phyloP scores from a whole-genome alignment of 2,888 invertebrate genomes.

The Beris morrisii region DNA sequence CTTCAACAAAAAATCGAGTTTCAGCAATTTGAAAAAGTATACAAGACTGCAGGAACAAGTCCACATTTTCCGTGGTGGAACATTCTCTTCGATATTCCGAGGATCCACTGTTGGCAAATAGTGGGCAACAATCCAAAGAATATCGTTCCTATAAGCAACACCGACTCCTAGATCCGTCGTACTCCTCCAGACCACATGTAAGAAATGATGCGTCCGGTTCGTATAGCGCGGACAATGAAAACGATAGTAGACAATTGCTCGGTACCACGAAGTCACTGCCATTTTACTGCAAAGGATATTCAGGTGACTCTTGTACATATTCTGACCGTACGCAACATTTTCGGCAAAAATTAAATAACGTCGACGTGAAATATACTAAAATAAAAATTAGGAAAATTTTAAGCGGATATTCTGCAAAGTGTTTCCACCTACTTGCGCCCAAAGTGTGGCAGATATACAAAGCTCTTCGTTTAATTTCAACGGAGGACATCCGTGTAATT shows the following conservation, averaged over 20 bases:
- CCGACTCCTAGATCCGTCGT: conserved; percentile 66
- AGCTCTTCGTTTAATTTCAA: conserved; percentile 67
- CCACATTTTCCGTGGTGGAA: background rate
- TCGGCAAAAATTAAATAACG: background rate
- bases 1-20: background rate
- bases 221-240: background rate
- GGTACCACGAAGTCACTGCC: background rate
- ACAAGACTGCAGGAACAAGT: background rate
- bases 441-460: conserved; percentile 69
- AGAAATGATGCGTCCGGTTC: conserved; percentile 50
- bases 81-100: background rate
- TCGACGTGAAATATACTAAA: background rate
- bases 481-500: conserved; percentile 68
- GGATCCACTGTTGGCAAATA: background rate
- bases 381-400: background rate
- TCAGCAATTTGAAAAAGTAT: background rate
- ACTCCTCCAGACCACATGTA: conserved; percentile 71
- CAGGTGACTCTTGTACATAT: background rate
- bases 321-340: background rate
- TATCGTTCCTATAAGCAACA: background rate
- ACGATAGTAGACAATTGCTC: background rate
- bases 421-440: conserved; percentile 61
- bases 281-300: background rate
- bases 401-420: conserved; percentile 36
- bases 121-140: conserved; percentile 7